phyloP scores from a whole-genome alignment of 2,888 invertebrate genomes.

The Scaptomyza flava region DNA sequence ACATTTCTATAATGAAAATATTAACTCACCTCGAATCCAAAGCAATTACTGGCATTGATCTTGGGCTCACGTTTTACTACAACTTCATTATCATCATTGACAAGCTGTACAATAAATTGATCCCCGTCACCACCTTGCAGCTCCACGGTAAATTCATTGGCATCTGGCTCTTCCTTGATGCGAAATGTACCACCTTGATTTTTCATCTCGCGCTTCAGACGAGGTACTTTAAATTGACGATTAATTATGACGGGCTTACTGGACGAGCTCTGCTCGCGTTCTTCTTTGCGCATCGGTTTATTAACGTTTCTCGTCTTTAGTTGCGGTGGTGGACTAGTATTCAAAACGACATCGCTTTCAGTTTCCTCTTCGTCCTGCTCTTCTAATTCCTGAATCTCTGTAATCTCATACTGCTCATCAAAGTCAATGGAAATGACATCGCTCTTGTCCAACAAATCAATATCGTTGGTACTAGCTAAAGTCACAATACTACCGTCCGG shows the following conservation, averaged over 20 bases:
- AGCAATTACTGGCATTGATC: slow-evolving; percentile 70
- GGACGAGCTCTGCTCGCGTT: slow-evolving; percentile 17
- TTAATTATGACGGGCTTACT: slow-evolving; percentile 60
- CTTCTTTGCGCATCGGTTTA: slow-evolving; percentile 19
- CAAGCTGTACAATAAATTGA: slow-evolving; percentile 95
- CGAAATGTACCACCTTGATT: slow-evolving; percentile 71
- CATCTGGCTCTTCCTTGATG: slow-evolving; percentile 86
- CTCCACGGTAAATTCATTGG: slow-evolving; percentile 85
- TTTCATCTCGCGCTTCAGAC: slow-evolving; percentile 20
- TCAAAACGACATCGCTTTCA: not conserved
- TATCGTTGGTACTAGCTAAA: slow-evolving; percentile 64
- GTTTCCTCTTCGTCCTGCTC: slow-evolving; percentile 27
- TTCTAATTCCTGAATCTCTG: slow-evolving; percentile 52
- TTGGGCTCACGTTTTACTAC: slow-evolving; percentile 60
- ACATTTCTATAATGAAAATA: not conserved
- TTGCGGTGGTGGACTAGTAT: slow-evolving; percentile 5
- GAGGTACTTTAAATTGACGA: slow-evolving; percentile 44
- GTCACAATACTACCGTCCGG: slow-evolving; percentile 64
- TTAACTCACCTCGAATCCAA: slow-evolving; percentile 79
- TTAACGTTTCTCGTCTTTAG: slow-evolving; percentile 1
- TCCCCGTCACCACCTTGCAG: slow-evolving; percentile 90
- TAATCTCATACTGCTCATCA: slow-evolving; percentile 49
- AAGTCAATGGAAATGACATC: slow-evolving; percentile 54
- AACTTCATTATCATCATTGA: slow-evolving; percentile 88
- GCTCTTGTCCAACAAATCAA: slow-evolving; percentile 61